Conservation (phyloP, 2,113 vertebrate genomes). For the Colistium nudipinnis region DNA sequence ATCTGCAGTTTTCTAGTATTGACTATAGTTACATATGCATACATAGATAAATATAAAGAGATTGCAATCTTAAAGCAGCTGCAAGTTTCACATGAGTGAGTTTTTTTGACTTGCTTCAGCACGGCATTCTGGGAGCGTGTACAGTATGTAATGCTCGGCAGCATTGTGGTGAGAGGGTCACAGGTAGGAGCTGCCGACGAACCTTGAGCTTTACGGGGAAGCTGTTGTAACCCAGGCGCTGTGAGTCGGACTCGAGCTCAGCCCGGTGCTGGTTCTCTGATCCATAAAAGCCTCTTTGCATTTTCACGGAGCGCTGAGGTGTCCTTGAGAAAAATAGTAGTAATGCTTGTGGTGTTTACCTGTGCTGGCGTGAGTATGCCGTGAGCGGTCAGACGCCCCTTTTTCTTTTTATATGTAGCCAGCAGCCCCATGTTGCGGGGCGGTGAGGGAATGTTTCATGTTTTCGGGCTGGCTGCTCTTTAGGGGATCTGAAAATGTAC, state of each 20-base stretch:
- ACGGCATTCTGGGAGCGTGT: neutral
- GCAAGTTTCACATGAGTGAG: neutral
- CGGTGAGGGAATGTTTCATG: neutral
- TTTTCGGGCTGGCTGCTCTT: neutral
- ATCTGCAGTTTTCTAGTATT: no score
- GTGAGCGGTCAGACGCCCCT: no score
- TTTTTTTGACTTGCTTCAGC: neutral
- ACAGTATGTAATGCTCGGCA: neutral
- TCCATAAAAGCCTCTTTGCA: neutral
- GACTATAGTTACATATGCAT: no score
- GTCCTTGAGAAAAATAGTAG: neutral
- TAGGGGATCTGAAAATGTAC: neutral
- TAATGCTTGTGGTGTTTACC: no score
- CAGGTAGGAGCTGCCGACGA: conserved; percentile 3
- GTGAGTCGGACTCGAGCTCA: neutral
- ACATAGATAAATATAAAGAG: no score
- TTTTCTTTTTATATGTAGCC: neutral
- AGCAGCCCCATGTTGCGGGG: no score
- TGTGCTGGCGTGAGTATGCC: no score
- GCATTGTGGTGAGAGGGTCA: neutral
- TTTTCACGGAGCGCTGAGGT: neutral
- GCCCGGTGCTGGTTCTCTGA: neutral
- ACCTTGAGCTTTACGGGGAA: neutral
- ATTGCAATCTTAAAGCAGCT: no score
- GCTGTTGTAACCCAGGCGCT: neutral